phyloP scores from a whole-genome alignment of 2,797 vertebrate species.

The Glyptemys insculpta region DNA sequence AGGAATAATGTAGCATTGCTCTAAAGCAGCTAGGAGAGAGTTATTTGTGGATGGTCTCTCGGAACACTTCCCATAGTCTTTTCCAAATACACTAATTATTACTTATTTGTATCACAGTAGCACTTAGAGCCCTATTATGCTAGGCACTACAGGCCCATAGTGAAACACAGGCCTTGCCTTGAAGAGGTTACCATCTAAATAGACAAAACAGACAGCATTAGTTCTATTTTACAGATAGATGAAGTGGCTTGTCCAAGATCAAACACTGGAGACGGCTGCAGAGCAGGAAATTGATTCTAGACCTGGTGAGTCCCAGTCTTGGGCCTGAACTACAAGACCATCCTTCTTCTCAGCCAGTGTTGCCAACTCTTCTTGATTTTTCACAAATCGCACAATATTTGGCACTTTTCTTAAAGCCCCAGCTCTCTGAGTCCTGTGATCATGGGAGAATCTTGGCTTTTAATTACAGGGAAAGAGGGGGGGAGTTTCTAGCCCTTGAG shows the following conservation, averaged over 20 bases:
- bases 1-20: background rate
- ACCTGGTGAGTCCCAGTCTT: background rate
- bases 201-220: background rate
- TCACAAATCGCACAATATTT: background rate
- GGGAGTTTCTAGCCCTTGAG: too few relatives aligned
- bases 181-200: background rate
- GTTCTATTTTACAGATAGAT: background rate
- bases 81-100: background rate
- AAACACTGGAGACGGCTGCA: background rate
- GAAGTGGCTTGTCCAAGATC: background rate
- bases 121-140: background rate
- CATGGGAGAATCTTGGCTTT: accelerated
- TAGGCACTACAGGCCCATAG: background rate
- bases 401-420: accelerated
- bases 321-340: background rate
- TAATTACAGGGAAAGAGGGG: too few relatives aligned
- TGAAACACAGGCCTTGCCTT: background rate
- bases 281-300: background rate
- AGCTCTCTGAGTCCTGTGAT: accelerated
- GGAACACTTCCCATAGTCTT: background rate
- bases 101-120: background rate
- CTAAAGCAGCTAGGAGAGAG: background rate
- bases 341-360: accelerated
- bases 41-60: background rate
- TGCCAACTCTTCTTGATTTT: background rate